A percentile compares a stretch with the other conserved stretches of the same genome.
These are phyloP conservation scores for Dorcus parallelipipedus DNA, from an alignment of 2,888 invertebrate genomes.

Conservation along the genomic window DNA sequence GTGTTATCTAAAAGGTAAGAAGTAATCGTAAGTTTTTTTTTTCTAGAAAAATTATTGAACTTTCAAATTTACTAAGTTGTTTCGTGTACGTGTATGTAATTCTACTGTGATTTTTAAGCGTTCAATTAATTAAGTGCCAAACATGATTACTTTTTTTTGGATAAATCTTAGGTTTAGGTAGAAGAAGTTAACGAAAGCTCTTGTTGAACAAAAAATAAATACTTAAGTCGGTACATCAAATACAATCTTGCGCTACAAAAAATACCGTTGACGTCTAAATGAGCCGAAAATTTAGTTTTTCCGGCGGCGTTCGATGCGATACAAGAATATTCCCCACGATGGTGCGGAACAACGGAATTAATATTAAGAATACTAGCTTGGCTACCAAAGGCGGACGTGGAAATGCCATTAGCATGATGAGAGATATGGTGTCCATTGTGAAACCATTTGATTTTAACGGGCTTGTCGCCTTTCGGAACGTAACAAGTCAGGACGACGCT, in stretches of 20 bases:
- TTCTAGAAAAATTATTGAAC: no score
- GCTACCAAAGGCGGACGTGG: slow-evolving; percentile 40
- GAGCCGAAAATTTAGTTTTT: slow-evolving; percentile 38
- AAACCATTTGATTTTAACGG: slow-evolving; percentile 68
- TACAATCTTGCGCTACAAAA: no score
- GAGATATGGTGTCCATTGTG: slow-evolving; percentile 58
- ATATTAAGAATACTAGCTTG: slow-evolving; percentile 52
- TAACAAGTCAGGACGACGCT: slow-evolving; percentile 68
- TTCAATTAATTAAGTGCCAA: no score
- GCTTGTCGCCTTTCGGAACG: slow-evolving; percentile 70
- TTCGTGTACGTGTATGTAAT: no score
- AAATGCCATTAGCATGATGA: slow-evolving; percentile 40
- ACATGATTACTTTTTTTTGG: no score
- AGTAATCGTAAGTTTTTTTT: no score
- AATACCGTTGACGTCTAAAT: slow-evolving; percentile 53
- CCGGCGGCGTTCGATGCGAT: slow-evolving; percentile 58
- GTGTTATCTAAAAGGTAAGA: no score
- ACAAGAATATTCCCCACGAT: slow-evolving; percentile 55
- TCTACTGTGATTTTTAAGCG: no score
- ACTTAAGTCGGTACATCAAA: neutral
- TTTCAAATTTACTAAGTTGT: no score
- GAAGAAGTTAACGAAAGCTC: neutral
- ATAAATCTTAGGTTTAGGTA: no score
- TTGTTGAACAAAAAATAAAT: neutral
- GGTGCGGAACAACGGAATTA: slow-evolving; percentile 50